These are phyloP conservation scores for Zosterops lateralis DNA, from an alignment of 2,113 vertebrate species.

Conservation along the genomic window DNA sequence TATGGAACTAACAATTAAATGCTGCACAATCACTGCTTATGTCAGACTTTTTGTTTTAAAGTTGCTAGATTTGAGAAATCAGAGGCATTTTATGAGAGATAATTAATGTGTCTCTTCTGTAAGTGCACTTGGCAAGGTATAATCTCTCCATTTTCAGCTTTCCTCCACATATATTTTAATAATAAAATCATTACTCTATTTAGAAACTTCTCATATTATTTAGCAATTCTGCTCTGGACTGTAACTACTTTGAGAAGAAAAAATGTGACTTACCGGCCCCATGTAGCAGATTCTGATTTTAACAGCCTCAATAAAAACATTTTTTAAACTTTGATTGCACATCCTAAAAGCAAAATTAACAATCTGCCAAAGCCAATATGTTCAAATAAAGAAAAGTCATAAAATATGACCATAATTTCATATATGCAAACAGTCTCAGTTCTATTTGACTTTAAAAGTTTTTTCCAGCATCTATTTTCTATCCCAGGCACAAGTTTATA, in stretches of 20 bases:
- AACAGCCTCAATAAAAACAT: slow-evolving; percentile 6
- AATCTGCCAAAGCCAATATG: slow-evolving; percentile 12
- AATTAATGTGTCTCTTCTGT: neutral
- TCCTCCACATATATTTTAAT: neutral
- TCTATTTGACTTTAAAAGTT: slow-evolving; percentile 28
- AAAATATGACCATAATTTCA: slow-evolving; percentile 21
- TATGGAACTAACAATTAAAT: neutral
- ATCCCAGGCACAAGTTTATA: slow-evolving; percentile 24
- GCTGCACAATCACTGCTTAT: neutral
- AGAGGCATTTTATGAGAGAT: neutral
- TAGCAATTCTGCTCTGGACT: neutral
- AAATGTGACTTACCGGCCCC: neutral
- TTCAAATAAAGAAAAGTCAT: neutral
- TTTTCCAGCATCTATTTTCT: slow-evolving; percentile 25
- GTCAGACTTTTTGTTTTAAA: neutral
- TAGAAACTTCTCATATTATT: neutral
- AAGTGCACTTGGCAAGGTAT: neutral
- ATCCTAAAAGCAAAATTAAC: slow-evolving; percentile 38
- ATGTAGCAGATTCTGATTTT: neutral
- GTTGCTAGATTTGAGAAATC: neutral
- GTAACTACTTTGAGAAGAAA: neutral
- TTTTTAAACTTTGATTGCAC: slow-evolving; percentile 2
- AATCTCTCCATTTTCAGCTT: neutral
- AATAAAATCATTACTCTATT: neutral
- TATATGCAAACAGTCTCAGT: neutral